Base-by-base conservation (phyloP, 2,797 vertebrate genomes). In the Lagorchestes hirsutus region DNA sequence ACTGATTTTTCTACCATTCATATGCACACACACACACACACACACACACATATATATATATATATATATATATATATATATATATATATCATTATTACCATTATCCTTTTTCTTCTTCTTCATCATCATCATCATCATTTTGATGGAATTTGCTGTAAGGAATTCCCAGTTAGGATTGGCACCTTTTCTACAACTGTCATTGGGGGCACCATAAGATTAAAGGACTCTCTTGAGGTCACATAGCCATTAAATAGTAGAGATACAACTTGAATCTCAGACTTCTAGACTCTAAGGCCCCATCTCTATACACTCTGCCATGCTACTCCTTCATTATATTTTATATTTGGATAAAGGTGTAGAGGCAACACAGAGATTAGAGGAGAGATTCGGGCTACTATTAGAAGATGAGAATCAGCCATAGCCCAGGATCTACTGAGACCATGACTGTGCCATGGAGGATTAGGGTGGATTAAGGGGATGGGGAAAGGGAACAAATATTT, bases 211-310 rank as follows among this genome's bases (percentile, higher is more conserved):
- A 87, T 18, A 82, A 34, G 40, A 92, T 52, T 54, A 93, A 90
- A 24, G 95, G 29, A 92, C 92, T 31, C 52, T 46, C 46, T 90
- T 34, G 90, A 14, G 57, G 74, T 93, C 29, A 93, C 90, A 55
- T 0, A 91, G 90, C 90, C 57, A 52, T 24, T 34, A 55, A 9
- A 58, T 90, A 11, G 58, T 58, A 74, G 55, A 90, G 2, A 2
- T 93, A 57, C 22, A 34, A 58, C 57, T 93, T 92, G 90, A 90
- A 93, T 10, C n/a, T 46, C 28, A 93, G 46, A 3, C 74, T 92
- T 94, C 62, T 56, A 92, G 12, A 93, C 11, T 91, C 95, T 28
- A 46, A 62, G 55, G 54, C 12, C 91, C 16, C 55, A 12, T 55
- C 22, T 4, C 5, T 9, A 87, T 22, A 40, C 22, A 50, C 40